phyloP scores from a whole-genome alignment of 2,113 vertebrate genomes.

The Cyanoliseus patagonus region DNA sequence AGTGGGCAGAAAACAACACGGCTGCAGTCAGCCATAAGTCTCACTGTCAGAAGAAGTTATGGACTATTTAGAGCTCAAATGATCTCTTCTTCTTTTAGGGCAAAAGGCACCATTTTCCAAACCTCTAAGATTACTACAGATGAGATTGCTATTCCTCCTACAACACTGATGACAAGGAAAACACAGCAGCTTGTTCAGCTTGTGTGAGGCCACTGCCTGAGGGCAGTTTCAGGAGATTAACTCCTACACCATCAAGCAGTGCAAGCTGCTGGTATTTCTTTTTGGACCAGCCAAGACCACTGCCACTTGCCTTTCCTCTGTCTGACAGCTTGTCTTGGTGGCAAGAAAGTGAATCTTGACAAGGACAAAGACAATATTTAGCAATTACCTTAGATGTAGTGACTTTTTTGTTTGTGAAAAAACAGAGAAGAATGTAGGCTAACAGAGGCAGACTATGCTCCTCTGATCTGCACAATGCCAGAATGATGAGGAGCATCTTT shows the following conservation, averaged over 20 bases:
- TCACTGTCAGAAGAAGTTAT: background rate
- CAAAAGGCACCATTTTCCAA: background rate
- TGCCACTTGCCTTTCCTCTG: background rate
- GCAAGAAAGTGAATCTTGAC: background rate
- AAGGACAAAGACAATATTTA: background rate
- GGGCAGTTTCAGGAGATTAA: background rate
- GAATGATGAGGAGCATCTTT: background rate
- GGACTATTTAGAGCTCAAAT: background rate
- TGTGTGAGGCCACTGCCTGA: background rate
- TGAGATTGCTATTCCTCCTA: background rate
- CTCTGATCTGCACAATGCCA: background rate
- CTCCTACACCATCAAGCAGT: background rate
- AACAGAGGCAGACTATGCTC: background rate
- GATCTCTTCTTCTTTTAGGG: background rate
- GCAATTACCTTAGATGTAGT: background rate
- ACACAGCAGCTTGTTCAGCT: accelerated
- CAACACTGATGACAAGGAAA: background rate
- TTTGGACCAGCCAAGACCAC: background rate
- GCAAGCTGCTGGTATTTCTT: background rate
- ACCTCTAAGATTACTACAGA: background rate
- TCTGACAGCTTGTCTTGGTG: background rate
- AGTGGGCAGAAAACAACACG: accelerated
- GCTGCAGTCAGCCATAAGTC: background rate
- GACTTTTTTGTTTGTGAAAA: background rate
- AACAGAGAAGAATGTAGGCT: background rate